phyloP scores from a whole-genome alignment of 2,113 vertebrate species.

The Herpetotheres cachinnans region DNA sequence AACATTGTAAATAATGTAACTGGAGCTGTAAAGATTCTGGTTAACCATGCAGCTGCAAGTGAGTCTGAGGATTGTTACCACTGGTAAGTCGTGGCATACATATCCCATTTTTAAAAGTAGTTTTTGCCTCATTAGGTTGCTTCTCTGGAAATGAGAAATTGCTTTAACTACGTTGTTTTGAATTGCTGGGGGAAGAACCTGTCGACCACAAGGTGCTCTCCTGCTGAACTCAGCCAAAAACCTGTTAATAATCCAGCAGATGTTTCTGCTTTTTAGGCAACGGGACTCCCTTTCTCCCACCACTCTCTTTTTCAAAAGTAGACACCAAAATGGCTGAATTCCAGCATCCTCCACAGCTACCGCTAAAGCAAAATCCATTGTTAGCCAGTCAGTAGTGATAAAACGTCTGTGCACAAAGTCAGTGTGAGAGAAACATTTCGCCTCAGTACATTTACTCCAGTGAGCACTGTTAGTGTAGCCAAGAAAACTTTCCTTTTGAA shows the following conservation, averaged over 20 bases:
- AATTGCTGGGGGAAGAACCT: slow-evolving; percentile 64
- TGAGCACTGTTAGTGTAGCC: not conserved
- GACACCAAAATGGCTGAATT: slow-evolving; percentile 47
- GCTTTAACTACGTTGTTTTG: slow-evolving; percentile 68
- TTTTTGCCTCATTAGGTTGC: slow-evolving; percentile 55
- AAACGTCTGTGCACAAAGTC: not conserved
- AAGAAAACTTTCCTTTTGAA: not conserved
- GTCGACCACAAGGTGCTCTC: slow-evolving; percentile 64
- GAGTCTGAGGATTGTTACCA: not conserved
- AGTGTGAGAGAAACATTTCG: not conserved
- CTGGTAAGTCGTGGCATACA: not conserved
- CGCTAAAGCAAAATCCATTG: not conserved
- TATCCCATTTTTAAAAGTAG: slow-evolving; percentile 59
- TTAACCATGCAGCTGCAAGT: not conserved
- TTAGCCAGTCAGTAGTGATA: not conserved
- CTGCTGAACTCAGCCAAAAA: slow-evolving; percentile 73
- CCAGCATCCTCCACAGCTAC: not conserved
- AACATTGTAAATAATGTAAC: not conserved
- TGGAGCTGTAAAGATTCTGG: not conserved
- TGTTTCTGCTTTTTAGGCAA: slow-evolving; percentile 69
- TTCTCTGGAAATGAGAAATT: slow-evolving; percentile 65
- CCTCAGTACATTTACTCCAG: not conserved
- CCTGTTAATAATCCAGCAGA: slow-evolving; percentile 72
- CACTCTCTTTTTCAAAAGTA: slow-evolving; percentile 29
- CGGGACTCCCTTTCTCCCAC: not conserved